Base-by-base conservation (phyloP, 2,888 invertebrate species). In the Salticus scenicus region DNA sequence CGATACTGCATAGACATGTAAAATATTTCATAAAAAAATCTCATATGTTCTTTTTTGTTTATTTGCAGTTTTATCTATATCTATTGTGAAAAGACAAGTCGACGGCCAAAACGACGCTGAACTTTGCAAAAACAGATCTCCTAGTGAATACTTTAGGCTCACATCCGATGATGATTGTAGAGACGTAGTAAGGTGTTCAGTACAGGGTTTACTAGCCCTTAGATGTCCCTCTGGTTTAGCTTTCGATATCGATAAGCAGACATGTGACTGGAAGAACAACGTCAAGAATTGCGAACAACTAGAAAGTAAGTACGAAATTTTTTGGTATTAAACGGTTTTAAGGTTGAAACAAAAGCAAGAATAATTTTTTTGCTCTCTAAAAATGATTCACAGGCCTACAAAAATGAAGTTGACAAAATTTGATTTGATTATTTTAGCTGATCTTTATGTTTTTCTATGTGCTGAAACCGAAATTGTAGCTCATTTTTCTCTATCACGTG, bases 191-290 rank as follows among this genome's bases (percentile, higher is more conserved):
- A 96, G 97, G 96, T 97, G 89, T 75, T 90, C 90, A 10, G 90
- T 90, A 1, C 89, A 90, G 91, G 93, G 97, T 92, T 94, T 97
- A 92, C 96, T 97, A 90, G 94, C 95, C 89, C 96, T 97, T 91
- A 94, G 95, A 91, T 97, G 97, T 92, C 97, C 97, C 90, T 94
- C 94, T 91, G 95, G 97, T 92, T 94, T 97, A 91, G 96, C 96
- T 91, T 97, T 97, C 93, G 97, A 97, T 94, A 95, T 97, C 92
- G 95, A 95, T 92, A 94, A 96, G 91, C 97, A 97, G 93, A 97
- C 97, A 90, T 97, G 97, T 93, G 97, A 97, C 93, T 97, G 97
- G 97, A 97, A 95, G 94, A 94, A 96, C 92, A 94, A 96, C 94
- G 97, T 97, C 93, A 96, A 96, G 94, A 97, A 97, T 94, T 97